Evolutionary conservation across 2,113 vertebrate species (phyloP), one percentile per base, ranked within the genome.

Genomic region (Lepus timidus): DNA sequence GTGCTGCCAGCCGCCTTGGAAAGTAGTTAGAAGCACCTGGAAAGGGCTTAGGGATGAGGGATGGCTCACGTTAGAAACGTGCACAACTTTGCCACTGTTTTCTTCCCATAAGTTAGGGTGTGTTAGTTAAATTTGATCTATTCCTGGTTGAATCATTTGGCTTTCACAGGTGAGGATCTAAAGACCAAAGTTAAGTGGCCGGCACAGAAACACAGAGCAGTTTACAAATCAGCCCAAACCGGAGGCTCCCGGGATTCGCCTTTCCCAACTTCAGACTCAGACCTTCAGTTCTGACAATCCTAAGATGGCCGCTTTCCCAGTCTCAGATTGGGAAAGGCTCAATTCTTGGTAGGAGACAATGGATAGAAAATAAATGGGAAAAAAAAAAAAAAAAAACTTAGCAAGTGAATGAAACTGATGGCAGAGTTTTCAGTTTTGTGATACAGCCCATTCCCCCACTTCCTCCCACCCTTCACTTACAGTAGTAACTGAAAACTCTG

Each of bases 121-220:
- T 64, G 27, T 85, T 88, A 20, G 44, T 61, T 90, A 85, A 78
- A 49, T 68, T 58, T 92, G 23, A 58, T 85, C 67, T 84, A 0
- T 92, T 84, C 22, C 71, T 71, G 12, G 31, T n/a, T 36, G 17
- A 80, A 65, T 94, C 23, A 88, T 90, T 94, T 88, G 62, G 31
- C 76, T 82, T 92, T 62, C 74, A 79, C 23, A 85, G 39, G 19
- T 64, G 19, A 88, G 39, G 49, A 70, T 51, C 61, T 23, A 84
- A 85, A 94, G 64, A 90, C 33, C 49, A 81, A 89, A 91, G 62
- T 85, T 74, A 92, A 96, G 25, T 83, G 31, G 44, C 31, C 33
- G 58, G 49, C 22, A 17, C 52, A 91, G 36, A 96, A 96, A 88
- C 70, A 91, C 61, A 83, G 61, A 79, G 19, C 78, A 29, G n/a